Conservation (phyloP, 1,140 invertebrate species). For the Holotrichia oblita region DNA sequence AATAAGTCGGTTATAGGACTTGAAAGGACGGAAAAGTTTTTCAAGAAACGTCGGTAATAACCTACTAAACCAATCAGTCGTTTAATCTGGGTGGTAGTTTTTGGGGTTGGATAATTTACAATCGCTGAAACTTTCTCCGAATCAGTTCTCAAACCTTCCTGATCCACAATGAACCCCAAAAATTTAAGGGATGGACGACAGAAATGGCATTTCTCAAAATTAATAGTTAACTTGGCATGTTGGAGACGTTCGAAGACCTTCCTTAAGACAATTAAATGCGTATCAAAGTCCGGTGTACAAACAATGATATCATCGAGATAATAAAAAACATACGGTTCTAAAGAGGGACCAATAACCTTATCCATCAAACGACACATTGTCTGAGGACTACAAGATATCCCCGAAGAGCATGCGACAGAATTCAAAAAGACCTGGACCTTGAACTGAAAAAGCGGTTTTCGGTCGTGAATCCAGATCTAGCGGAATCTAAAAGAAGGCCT, state of each 20-base stretch:
- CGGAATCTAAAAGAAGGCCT: slow-evolving; percentile 54
- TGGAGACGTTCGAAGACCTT: not conserved
- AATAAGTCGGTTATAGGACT: not conserved
- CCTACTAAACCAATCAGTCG: not conserved
- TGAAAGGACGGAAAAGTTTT: not conserved
- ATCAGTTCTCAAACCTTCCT: too few relatives aligned
- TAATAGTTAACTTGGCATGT: not conserved
- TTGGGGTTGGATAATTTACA: too few relatives aligned
- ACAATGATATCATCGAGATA: slow-evolving; percentile 57
- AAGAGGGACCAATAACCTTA: slow-evolving; percentile 47
- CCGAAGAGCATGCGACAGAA: slow-evolving; percentile 56
- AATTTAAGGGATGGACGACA: not conserved
- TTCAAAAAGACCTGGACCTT: slow-evolving; percentile 52
- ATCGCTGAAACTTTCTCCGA: too few relatives aligned
- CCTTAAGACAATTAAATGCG: slow-evolving; percentile 51
- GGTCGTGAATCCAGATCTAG: slow-evolving; percentile 47
- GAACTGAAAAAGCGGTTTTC: slow-evolving; percentile 54
- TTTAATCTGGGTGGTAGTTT: not conserved
- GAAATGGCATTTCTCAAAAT: not conserved
- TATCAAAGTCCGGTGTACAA: slow-evolving; percentile 53
- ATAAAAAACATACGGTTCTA: slow-evolving; percentile 48
- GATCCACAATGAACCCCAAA: too few relatives aligned
- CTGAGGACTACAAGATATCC: slow-evolving; percentile 27
- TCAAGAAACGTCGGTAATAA: not conserved
- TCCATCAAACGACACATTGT: slow-evolving; percentile 58